A percentile compares a stretch with the other conserved stretches of the same genome.
These are phyloP conservation scores for Lasioglossum calceatum DNA, from an alignment of 2,888 invertebrate genomes.

Conservation along the genomic window DNA sequence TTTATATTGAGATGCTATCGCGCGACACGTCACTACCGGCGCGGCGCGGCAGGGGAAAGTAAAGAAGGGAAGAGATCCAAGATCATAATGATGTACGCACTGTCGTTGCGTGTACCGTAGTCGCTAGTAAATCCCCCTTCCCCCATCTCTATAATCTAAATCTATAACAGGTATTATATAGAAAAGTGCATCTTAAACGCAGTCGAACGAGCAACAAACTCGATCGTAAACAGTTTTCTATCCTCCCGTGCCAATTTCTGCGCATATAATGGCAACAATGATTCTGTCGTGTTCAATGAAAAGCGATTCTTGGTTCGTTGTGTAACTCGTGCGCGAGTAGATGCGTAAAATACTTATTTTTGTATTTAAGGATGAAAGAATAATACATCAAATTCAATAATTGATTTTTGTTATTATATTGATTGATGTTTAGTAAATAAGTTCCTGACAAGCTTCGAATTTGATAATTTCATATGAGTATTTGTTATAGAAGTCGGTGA, in stretches of 20 bases:
- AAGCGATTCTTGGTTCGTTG: slow-evolving; percentile 1
- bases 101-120: slow-evolving; percentile 30
- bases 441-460: too few species aligned
- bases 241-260: background rate
- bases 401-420: background rate
- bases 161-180: background rate
- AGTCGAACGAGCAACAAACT: background rate
- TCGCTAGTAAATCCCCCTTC: background rate
- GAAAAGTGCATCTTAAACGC: background rate
- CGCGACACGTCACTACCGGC: slow-evolving; percentile 24
- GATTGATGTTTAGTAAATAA: background rate
- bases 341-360: background rate
- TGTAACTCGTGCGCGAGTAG: background rate
- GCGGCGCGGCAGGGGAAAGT: slow-evolving; percentile 60
- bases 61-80: slow-evolving; percentile 66
- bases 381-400: background rate
- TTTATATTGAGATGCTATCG: slow-evolving; percentile 82
- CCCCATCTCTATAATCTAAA: background rate
- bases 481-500: background rate
- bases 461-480: background rate
- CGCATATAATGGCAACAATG: background rate
- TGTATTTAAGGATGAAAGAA: background rate
- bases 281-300: background rate
- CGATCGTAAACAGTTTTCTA: slow-evolving; percentile 30
- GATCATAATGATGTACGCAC: slow-evolving; percentile 58